A percentile compares a stretch with the other conserved stretches of the same genome.
These are phyloP conservation scores for Pontoporia blainvillei DNA, from an alignment of 2,113 vertebrate species.

Conservation along the genomic window DNA sequence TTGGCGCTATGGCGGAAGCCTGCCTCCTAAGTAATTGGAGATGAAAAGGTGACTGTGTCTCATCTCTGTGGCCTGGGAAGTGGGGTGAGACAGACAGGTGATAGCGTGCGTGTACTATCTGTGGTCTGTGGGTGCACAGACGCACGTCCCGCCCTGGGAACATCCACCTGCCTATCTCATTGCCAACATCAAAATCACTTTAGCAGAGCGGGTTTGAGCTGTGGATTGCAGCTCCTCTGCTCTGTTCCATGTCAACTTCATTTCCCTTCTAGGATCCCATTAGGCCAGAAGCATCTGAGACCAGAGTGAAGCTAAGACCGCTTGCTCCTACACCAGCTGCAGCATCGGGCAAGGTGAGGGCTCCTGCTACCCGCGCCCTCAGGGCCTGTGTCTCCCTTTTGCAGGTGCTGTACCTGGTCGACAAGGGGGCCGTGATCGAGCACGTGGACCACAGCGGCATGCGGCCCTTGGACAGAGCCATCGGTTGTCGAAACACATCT, in stretches of 20 bases:
- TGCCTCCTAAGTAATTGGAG: neutral
- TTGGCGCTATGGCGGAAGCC: too few relatives aligned
- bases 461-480: constrained; percentile 97
- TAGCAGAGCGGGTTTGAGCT: neutral
- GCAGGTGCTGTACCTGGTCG: constrained; percentile 97
- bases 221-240: neutral
- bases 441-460: constrained; percentile 97
- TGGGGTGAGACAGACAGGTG: neutral
- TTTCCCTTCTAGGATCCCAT: neutral
- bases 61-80: neutral
- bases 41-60: neutral
- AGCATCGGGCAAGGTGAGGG: accelerated
- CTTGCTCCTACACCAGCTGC: accelerated
- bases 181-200: neutral
- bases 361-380: neutral
- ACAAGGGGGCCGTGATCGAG: constrained; percentile 95
- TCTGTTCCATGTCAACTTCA: neutral
- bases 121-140: accelerated
- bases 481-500: constrained; percentile 94
- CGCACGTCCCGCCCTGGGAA: accelerated
- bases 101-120: accelerated
- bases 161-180: neutral
- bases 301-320: neutral
- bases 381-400: neutral
- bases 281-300: neutral